Evolutionary conservation across 2,797 vertebrate species (phyloP).

Genomic region (Sebastes itinus): DNA sequence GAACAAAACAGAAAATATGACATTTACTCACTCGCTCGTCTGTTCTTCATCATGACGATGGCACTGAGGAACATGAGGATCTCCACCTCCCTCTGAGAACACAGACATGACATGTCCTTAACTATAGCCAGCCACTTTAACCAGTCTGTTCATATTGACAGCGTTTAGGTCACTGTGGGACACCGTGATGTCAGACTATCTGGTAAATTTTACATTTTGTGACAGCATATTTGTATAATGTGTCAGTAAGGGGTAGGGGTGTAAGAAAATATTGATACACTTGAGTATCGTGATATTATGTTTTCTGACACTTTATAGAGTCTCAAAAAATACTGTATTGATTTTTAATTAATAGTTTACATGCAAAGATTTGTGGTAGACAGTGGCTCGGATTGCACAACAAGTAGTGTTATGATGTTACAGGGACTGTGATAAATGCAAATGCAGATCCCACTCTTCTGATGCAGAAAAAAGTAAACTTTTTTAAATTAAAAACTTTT

Average conservation of each 20-base stretch:
- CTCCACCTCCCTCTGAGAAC: slow-evolving; percentile 92
- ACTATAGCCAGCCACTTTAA: not conserved
- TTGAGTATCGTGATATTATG: too few species aligned
- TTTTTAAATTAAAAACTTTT: too few species aligned
- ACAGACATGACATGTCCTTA: not conserved
- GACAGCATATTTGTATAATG: not conserved
- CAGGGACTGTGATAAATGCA: too few species aligned
- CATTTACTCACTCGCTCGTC: slow-evolving; percentile 90
- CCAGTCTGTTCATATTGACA: not conserved
- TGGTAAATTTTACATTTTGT: not conserved
- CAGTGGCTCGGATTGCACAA: too few species aligned
- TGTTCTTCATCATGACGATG: slow-evolving; percentile 99
- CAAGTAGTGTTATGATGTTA: too few species aligned
- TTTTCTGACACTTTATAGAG: too few species aligned
- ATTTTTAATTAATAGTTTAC: too few species aligned
- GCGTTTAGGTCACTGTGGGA: not conserved
- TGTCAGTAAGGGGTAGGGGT: not conserved
- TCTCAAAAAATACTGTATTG: too few species aligned
- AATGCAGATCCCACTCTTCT: too few species aligned
- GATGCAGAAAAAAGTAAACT: too few species aligned
- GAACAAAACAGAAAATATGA: not conserved
- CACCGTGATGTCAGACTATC: not conserved
- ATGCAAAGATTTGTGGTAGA: too few species aligned
- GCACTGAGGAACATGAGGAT: slow-evolving; percentile 98
- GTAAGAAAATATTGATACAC: too few species aligned